phyloP scores from a whole-genome alignment of 2,888 invertebrate species.

The Phaedon cochleariae region DNA sequence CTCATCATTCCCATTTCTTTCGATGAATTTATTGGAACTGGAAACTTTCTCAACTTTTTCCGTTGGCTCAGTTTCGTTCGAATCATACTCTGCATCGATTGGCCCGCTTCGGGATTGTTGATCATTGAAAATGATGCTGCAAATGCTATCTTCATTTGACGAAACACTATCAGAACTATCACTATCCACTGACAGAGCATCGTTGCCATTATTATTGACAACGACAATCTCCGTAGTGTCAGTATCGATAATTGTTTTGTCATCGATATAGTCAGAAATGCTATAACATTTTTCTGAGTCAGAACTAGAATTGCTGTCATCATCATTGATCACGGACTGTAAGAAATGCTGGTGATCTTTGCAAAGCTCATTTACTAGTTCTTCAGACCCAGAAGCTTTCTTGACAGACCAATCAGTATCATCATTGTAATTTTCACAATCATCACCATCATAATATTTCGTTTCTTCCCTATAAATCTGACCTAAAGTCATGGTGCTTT shows the following conservation, averaged over 20 bases:
- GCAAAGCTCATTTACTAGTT: background rate
- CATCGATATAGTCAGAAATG: background rate
- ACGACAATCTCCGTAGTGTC: background rate
- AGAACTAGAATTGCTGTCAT: background rate
- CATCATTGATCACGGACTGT: background rate
- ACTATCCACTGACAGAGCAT: background rate
- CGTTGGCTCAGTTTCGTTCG: background rate
- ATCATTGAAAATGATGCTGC: conserved; percentile 22
- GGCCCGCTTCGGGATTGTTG: background rate
- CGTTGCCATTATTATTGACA: background rate
- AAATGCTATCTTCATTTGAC: conserved; percentile 24
- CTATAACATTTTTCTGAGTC: background rate
- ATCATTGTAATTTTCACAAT: background rate
- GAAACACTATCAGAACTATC: conserved; percentile 22
- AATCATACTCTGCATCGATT: background rate
- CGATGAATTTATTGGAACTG: background rate
- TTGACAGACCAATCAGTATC: background rate
- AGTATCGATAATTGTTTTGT: background rate
- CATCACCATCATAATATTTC: background rate
- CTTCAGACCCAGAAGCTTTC: background rate
- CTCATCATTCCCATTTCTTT: conserved; percentile 49
- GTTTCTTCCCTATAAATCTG: conserved; percentile 40
- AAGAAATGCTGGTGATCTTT: background rate
- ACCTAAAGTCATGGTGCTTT: conserved; percentile 37
- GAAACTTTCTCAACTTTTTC: too few species aligned